Evolutionary conservation across 2,888 invertebrate genomes (phyloP).

Genomic region (Hirtodrosophila cameraria): DNA sequence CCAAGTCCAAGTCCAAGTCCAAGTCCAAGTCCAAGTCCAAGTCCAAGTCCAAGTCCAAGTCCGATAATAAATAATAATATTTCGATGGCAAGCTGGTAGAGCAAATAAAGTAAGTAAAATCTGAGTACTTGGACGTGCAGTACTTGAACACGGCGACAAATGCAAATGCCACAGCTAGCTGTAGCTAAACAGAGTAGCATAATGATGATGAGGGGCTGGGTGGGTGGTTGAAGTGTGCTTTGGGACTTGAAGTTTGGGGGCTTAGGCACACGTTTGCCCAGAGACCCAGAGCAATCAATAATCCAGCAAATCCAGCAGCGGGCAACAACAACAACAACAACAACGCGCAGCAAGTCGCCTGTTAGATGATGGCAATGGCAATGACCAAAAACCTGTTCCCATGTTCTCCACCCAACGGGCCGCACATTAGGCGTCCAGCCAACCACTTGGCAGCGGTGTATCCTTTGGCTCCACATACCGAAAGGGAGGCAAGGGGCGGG

Average conservation of each 20-base stretch:
- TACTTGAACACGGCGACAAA: constrained; percentile 69
- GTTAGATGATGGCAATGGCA: constrained; percentile 44
- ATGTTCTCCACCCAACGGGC: constrained; percentile 70
- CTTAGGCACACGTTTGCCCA: constrained; percentile 62
- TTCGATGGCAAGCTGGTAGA: constrained; percentile 64
- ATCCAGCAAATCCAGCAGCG: constrained; percentile 51
- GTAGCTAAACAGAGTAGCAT: no score
- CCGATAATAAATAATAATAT: constrained; percentile 74
- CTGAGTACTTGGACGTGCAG: constrained; percentile 8
- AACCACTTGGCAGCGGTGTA: constrained; percentile 39
- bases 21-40: no score
- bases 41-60: no score
- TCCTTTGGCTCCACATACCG: constrained; percentile 39
- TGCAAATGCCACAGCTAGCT: constrained; percentile 44
- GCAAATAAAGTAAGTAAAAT: constrained; percentile 58
- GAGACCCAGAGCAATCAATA: constrained; percentile 79
- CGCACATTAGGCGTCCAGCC: constrained; percentile 56
- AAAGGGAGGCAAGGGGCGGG: constrained; percentile 2
- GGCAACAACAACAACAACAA: no score
- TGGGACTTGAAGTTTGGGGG: background rate
- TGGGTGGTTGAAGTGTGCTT: background rate
- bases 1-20: no score
- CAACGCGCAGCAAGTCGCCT: constrained; percentile 28
- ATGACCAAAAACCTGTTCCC: constrained; percentile 48
- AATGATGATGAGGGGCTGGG: background rate